phyloP scores from a whole-genome alignment of 1,140 invertebrate genomes.

The Drepana arcuata region DNA sequence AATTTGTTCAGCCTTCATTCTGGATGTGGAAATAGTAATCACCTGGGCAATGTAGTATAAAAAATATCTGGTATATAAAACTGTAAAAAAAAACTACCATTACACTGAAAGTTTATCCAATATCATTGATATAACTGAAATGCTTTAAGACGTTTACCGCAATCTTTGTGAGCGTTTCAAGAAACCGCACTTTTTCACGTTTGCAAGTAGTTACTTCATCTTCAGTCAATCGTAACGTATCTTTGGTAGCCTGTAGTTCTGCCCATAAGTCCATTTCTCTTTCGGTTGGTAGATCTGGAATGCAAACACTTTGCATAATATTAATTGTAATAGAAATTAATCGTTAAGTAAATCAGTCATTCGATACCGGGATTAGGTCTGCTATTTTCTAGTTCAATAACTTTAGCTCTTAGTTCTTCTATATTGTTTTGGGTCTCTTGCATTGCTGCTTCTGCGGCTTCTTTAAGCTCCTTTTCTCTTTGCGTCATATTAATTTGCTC shows the following conservation, averaged over 20 bases:
- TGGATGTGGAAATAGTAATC: constrained; percentile 8
- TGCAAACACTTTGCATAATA: too few relatives aligned
- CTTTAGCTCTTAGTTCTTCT: constrained; percentile 41
- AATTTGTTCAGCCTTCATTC: not conserved
- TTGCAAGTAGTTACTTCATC: constrained; percentile 53
- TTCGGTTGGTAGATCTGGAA: constrained; percentile 52
- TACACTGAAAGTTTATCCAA: too few relatives aligned
- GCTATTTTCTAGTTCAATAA: constrained; percentile 40
- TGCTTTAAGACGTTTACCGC: constrained; percentile 40
- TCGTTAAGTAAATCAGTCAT: too few relatives aligned
- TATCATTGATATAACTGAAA: too few relatives aligned
- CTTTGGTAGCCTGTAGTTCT: constrained; percentile 54
- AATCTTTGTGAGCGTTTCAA: constrained; percentile 57
- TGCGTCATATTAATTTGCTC: constrained; percentile 26
- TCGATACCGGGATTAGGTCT: constrained; percentile 42
- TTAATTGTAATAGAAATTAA: not conserved
- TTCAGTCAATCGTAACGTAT: constrained; percentile 46
- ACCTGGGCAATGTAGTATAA: constrained; percentile 25
- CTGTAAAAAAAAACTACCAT: constrained; percentile 43
- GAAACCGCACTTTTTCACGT: constrained; percentile 54
- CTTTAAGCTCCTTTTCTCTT: constrained; percentile 26
- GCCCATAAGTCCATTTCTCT: constrained; percentile 59
- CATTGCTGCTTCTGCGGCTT: constrained; percentile 23
- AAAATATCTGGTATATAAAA: constrained; percentile 36
- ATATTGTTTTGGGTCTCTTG: constrained; percentile 27